These are phyloP conservation scores for Choloepus didactylus DNA, from an alignment of 2,797 vertebrate genomes.

Conservation along the genomic window DNA sequence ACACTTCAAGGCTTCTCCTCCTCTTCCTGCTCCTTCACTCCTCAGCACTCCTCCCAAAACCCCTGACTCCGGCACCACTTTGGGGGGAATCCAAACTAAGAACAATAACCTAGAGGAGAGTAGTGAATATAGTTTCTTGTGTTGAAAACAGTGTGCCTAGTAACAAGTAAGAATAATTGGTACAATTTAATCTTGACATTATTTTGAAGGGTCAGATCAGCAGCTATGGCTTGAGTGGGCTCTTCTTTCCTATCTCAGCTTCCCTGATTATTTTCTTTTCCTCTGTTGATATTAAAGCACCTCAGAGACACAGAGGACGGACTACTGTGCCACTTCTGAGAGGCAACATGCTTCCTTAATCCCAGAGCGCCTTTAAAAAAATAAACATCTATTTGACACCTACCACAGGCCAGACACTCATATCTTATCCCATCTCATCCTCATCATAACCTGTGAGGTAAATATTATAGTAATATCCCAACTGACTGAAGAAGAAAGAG, in stretches of 20 bases:
- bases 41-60: too few relatives aligned
- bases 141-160: fast-evolving
- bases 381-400: too few relatives aligned
- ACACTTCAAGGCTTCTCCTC: background rate
- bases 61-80: background rate
- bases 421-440: background rate
- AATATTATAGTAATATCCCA: fast-evolving
- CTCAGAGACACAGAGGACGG: background rate
- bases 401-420: background rate
- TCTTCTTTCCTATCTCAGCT: background rate
- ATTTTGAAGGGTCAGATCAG: background rate
- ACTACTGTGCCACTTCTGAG: background rate
- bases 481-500: background rate
- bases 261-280: background rate
- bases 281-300: background rate
- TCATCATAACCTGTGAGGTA: background rate
- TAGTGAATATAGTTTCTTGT: fast-evolving
- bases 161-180: background rate
- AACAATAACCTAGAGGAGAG: background rate
- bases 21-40: background rate
- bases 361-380: background rate
- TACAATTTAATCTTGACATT: too few relatives aligned
- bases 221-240: too few relatives aligned
- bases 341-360: fast-evolving
- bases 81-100: background rate